Evolutionary conservation across 2,797 vertebrate species (phyloP).

Genomic region (Sebastes taczanowskii): DNA sequence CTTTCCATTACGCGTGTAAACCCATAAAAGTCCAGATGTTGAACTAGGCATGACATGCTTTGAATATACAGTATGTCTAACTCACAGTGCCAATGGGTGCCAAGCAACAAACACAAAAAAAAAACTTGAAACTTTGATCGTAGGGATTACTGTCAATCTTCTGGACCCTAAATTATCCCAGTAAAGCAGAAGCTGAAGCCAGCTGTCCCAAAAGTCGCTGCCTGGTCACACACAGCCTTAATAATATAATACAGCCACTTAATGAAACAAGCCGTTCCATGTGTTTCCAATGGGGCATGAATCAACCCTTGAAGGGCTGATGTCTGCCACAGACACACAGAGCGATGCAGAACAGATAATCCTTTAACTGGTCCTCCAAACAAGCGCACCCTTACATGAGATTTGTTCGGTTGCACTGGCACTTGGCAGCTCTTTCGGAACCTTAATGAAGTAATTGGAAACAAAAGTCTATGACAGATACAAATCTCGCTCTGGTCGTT

Average conservation of each 20-base stretch:
- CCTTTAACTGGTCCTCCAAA: conserved; percentile 14
- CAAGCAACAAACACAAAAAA: conserved; percentile 42
- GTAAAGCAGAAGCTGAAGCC: conserved; percentile 25
- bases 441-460: conserved; percentile 21
- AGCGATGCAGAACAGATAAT: conserved; percentile 27
- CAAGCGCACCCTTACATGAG: conserved; percentile 7
- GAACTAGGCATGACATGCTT: conserved; percentile 45
- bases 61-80: conserved; percentile 23
- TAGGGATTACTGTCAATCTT: conserved; percentile 28
- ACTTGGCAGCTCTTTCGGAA: conserved; percentile 8
- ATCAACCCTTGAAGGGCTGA: conserved; percentile 8
- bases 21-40: conserved; percentile 73
- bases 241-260: conserved; percentile 46
- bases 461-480: conserved; percentile 5
- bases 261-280: conserved; percentile 51
- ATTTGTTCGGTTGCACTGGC: background rate
- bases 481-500: background rate
- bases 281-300: conserved; percentile 48
- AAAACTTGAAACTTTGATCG: conserved; percentile 8
- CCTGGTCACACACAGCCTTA: conserved; percentile 34
- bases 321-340: conserved; percentile 15
- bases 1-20: conserved; percentile 73
- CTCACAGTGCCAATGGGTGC: conserved; percentile 34
- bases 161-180: background rate
- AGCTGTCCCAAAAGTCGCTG: conserved; percentile 26